phyloP scores from a whole-genome alignment of 2,113 vertebrate genomes.

The Platichthys stellatus region DNA sequence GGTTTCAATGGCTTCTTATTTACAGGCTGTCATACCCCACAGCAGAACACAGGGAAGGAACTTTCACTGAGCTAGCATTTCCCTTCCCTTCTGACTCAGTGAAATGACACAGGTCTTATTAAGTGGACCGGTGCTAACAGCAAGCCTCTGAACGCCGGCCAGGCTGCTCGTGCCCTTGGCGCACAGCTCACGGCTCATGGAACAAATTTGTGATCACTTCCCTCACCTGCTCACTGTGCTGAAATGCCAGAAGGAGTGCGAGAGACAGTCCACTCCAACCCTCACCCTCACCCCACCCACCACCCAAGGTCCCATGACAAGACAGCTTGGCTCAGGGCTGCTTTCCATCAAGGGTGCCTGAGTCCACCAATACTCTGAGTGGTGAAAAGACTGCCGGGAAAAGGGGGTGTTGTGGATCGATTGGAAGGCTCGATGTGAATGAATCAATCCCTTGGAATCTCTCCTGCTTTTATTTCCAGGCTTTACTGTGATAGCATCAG shows the following conservation, averaged over 20 bases:
- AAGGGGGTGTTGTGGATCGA: conserved; percentile 15
- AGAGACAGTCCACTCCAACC: background rate
- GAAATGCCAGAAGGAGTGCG: conserved; percentile 38
- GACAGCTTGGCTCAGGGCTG: conserved; percentile 6
- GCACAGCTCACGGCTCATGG: conserved; percentile 46
- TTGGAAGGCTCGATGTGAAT: conserved; percentile 13
- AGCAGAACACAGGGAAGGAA: conserved; percentile 3
- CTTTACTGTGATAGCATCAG: conserved; percentile 6
- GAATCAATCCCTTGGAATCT: conserved; percentile 53
- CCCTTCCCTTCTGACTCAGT: conserved; percentile 30
- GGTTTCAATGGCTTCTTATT: background rate
- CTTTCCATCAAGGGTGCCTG: conserved; percentile 20
- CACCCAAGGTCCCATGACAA: conserved; percentile 13
- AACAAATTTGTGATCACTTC: conserved; percentile 51
- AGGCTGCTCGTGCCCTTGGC: conserved; percentile 40
- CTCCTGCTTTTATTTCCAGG: conserved; percentile 36
- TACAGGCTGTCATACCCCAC: conserved; percentile 15
- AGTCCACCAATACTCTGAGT: conserved; percentile 33
- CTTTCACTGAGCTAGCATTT: conserved; percentile 4
- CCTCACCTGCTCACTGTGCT: conserved; percentile 64
- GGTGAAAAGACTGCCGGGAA: conserved; percentile 25
- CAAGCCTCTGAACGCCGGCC: conserved; percentile 31
- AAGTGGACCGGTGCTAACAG: conserved; percentile 39
- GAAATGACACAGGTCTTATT: conserved; percentile 46
- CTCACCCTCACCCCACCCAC: background rate